Base-by-base conservation (phyloP, 2,888 invertebrate genomes). In the Habroteleia sp. region DNA sequence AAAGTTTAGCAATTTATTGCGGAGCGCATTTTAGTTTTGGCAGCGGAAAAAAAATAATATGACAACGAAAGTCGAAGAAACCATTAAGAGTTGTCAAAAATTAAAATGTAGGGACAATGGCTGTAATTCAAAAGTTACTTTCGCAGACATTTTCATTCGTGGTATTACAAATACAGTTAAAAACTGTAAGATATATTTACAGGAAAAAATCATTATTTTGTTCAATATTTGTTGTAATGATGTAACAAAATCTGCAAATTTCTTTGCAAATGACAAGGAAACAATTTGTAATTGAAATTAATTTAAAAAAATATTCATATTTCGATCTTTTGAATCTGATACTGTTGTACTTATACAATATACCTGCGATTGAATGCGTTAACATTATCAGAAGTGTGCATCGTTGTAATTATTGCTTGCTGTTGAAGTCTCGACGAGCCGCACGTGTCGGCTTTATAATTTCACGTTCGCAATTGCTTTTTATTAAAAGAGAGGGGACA, bases 391-490 rank as follows among this genome's bases (percentile, higher is more conserved):
- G 62, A 54, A 74, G 77, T 78, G 80, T 74, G 80, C 79, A 83
- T 84, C 84, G 79, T 73, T 75, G 83, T 84, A 87, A 88, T 87
- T 87, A 62, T 62, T 62, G 31, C 27, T 58, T 25, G n/a, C 44
- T 23, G n/a, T 33, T 6, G 31, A 8, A 33, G 35, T 25, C 13
- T 35, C 7, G 8, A 14, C 20, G 27, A 8, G 41, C 17, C 39
- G 44, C 60, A 60, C 60, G 60, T 60, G 60, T 25, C 58, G 23
- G 39, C 54, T 17, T 25, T 39, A 25, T 27, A 27, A 13, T 10
- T 20, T 20, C 0, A 7, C 10, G 8, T 25, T 37, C 14, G 14
- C 8, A 14, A 27, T 14, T 23, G 23, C 23, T 2, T 11, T 41
- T 39, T 10, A 6, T 33, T 33, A 11, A 33, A 11, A 11, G 1